phyloP scores from a whole-genome alignment of 2,888 invertebrate genomes.

The Podotricha telesiphe region DNA sequence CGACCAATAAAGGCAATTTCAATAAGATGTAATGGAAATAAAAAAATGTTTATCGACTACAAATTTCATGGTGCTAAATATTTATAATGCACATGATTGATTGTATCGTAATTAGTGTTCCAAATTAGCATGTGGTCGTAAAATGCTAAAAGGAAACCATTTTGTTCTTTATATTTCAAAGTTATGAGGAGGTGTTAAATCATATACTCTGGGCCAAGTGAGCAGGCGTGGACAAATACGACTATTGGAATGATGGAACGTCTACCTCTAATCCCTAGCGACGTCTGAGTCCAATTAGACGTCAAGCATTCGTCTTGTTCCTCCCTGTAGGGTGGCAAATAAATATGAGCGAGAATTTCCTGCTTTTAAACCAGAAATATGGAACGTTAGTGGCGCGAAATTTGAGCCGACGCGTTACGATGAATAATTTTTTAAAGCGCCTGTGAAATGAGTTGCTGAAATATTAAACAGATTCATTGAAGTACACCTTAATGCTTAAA shows the following conservation, averaged over 20 bases:
- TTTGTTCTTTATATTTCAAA: constrained; percentile 38
- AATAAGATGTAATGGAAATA: constrained; percentile 24
- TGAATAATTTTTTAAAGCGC: constrained; percentile 34
- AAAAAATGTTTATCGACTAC: constrained; percentile 31
- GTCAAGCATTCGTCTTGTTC: constrained; percentile 74
- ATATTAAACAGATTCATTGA: constrained; percentile 32
- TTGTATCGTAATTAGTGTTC: constrained; percentile 20
- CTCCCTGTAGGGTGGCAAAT: constrained; percentile 41
- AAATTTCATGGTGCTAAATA: constrained; percentile 33
- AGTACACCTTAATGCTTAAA: constrained; percentile 19
- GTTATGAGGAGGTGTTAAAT: constrained; percentile 44
- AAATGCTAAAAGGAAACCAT: neutral
- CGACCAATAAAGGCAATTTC: constrained; percentile 39
- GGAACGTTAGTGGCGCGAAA: constrained; percentile 30
- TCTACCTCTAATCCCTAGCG: constrained; percentile 68
- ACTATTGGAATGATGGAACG: constrained; percentile 66
- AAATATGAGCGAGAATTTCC: constrained; percentile 57
- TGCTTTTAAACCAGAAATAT: constrained; percentile 48
- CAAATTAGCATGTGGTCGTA: constrained; percentile 7
- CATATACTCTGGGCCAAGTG: constrained; percentile 48
- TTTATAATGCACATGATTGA: constrained; percentile 29
- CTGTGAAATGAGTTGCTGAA: constrained; percentile 27
- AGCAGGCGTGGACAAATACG: constrained; percentile 72
- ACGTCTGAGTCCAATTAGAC: constrained; percentile 74
- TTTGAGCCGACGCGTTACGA: constrained; percentile 33